Evolutionary conservation across 2,888 invertebrate genomes (phyloP).

Genomic region (Gryllus longicercus): DNA sequence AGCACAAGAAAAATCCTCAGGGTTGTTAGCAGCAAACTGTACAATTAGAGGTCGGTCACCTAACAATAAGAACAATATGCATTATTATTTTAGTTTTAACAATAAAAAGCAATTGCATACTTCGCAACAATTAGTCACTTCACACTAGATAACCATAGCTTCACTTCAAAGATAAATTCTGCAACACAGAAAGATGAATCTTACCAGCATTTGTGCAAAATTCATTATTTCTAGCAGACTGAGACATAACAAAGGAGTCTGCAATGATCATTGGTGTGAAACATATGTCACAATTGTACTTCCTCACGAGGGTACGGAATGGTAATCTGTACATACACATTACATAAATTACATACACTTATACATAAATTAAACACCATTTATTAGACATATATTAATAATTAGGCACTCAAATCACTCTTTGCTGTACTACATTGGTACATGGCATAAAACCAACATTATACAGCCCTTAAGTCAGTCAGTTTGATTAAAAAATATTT

Average conservation of each 20-base stretch:
- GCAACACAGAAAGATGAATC: background rate
- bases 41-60: constrained; percentile 83
- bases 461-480: background rate
- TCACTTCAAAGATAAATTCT: background rate
- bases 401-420: background rate
- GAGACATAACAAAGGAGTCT: constrained; percentile 85
- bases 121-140: no score
- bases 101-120: background rate
- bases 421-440: background rate
- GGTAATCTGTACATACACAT: constrained; percentile 57
- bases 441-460: background rate
- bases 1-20: constrained; percentile 78
- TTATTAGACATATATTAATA: background rate
- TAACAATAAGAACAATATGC: constrained; percentile 40
- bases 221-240: constrained; percentile 79
- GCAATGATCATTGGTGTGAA: constrained; percentile 98
- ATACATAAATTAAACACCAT: background rate
- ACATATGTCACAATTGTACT: constrained; percentile 82
- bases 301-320: constrained; percentile 70
- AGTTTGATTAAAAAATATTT: no score
- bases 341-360: background rate
- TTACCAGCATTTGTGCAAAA: constrained; percentile 65
- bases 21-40: constrained; percentile 90
- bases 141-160: background rate
- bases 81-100: background rate